Evolutionary conservation across 2,888 invertebrate genomes (phyloP), one percentile per base, ranked within the genome.

Genomic region (Pyrrhia umbra): DNA sequence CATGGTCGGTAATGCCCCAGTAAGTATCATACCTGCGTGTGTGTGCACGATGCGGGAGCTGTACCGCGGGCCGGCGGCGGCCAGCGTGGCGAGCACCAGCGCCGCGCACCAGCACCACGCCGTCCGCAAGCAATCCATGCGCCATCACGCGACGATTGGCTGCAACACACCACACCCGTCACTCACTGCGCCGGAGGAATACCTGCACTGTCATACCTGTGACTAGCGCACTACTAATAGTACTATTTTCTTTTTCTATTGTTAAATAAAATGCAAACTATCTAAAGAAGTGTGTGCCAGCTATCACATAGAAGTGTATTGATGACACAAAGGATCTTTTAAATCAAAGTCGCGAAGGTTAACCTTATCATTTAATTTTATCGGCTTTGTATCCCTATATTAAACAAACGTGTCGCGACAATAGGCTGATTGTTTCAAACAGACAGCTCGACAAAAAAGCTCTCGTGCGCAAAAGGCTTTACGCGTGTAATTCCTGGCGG

Each of bases 11-110:
- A n/a, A n/a, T n/a, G n/a, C n/a, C n/a, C n/a, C n/a, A n/a, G n/a
- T n/a, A n/a, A n/a, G n/a, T n/a, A n/a, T n/a, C 15, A 25, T 59
- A 88, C 97, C 97, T 81, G 96, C 96, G 85, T 97, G 96, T 40
- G 97, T 98, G 92, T 97, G 97, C 83, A 98, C 97, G 83, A 97
- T 97, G 87, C 97, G 96, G 78, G 97, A 97, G 90, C 97, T 96
- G 95, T 97, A 97, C 60, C 97, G 96, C 74, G 96, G 96, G 63
- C 96, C 96, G 75, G 95, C 95, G 81, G 90, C 87, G 81, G 85
- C 88, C 79, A 89, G 89, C 85, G 89, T 79, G 84, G 85, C 85
- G 71, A 91, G 88, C 88, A 85, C 86, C 85, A 92, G 90, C 88
- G 88, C 88, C 90, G 89, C 91, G 89, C 91, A 90, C 92, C 91